Conservation (phyloP, 2,888 invertebrate species). For the Metallyticus violacea region DNA sequence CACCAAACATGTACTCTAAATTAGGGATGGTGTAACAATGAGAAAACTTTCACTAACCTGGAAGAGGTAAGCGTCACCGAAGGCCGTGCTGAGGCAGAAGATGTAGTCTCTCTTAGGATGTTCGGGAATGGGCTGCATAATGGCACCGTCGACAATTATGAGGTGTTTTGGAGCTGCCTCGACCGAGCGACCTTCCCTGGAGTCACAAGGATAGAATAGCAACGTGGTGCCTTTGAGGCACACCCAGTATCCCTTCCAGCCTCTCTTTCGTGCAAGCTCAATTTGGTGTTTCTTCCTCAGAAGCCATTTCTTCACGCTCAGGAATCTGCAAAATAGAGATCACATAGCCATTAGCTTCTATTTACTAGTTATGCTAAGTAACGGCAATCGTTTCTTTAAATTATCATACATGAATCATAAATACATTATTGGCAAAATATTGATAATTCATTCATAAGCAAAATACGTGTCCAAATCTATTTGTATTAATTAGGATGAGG, state of each 20-base stretch:
- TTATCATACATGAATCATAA: no score
- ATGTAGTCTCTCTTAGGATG: conserved; percentile 97
- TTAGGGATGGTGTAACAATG: no score
- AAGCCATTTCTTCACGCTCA: conserved; percentile 98
- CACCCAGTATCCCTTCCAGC: conserved; percentile 99
- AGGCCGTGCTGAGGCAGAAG: conserved; percentile 96
- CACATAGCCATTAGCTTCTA: conserved; percentile 33
- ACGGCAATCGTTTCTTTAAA: no score
- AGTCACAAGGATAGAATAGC: conserved; percentile 93
- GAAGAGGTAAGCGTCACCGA: conserved; percentile 96
- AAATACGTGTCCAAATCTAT: no score
- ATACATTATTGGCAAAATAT: no score
- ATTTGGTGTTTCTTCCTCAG: conserved; percentile 95
- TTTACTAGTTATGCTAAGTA: no score
- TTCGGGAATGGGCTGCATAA: conserved; percentile 99
- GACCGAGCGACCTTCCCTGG: conserved; percentile 83
- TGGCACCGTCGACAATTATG: conserved; percentile 93
- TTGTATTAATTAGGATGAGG: no score
- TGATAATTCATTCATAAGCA: no score
- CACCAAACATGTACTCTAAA: no score
- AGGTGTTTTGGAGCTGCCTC: conserved; percentile 93
- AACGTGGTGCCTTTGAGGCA: conserved; percentile 95
- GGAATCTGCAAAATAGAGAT: conserved; percentile 63
- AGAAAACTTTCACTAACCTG: conserved; percentile 68
- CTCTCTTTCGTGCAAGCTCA: conserved; percentile 90